phyloP scores from a whole-genome alignment of 1,140 invertebrate genomes.

The Formica exsecta region DNA sequence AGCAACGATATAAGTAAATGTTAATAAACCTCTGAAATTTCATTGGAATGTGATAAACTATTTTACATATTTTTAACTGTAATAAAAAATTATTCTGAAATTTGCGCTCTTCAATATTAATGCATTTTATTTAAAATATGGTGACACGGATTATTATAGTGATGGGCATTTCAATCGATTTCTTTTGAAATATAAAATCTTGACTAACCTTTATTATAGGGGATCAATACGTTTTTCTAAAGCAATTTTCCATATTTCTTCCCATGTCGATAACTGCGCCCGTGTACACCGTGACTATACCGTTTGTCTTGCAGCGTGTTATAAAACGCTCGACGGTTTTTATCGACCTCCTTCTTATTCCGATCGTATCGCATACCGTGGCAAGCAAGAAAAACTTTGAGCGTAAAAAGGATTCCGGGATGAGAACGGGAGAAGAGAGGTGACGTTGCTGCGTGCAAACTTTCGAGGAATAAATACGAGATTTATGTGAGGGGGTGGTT shows the following conservation, averaged over 20 bases:
- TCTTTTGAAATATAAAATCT: conserved; percentile 3
- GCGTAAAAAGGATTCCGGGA: conserved; percentile 28
- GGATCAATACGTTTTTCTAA: conserved; percentile 25
- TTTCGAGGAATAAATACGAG: conserved; percentile 54
- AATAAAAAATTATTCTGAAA: neutral
- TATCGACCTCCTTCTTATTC: conserved; percentile 36
- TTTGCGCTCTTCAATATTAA: neutral
- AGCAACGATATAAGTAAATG: neutral
- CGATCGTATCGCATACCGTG: conserved; percentile 45
- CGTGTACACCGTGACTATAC: conserved; percentile 24
- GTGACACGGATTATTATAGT: neutral
- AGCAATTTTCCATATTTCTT: conserved; percentile 46
- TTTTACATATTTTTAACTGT: neutral
- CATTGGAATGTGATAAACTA: neutral
- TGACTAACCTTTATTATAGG: conserved; percentile 4
- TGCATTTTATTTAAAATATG: neutral
- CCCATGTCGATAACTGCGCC: conserved; percentile 46
- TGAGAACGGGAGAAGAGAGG: neutral
- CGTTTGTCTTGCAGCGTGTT: conserved; percentile 51
- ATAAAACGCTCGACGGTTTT: conserved; percentile 57
- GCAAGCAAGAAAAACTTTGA: conserved; percentile 47
- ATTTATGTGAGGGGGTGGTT: conserved; percentile 22
- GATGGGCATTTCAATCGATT: neutral
- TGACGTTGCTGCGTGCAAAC: conserved; percentile 48
- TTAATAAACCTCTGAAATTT: conserved; percentile 12